Conservation (phyloP, 1,140 invertebrate genomes). For the Pantala flavescens region DNA sequence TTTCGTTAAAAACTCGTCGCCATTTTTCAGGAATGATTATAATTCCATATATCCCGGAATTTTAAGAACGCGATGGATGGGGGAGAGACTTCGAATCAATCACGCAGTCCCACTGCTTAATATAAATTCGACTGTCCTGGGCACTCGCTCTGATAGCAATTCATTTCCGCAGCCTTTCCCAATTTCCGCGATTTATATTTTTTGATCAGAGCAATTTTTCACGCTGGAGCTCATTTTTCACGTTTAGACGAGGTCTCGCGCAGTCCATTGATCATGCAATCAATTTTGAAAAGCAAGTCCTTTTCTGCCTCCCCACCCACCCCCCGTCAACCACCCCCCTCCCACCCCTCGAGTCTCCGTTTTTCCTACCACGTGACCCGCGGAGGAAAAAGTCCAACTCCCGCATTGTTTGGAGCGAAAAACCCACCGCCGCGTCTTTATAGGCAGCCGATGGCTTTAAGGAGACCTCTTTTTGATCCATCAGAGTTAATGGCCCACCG, state of each 20-base stretch:
- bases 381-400: neutral
- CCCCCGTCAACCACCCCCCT: neutral
- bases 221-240: neutral
- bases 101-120: neutral
- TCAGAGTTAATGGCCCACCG: neutral
- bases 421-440: neutral
- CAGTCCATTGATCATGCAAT: conserved; percentile 5
- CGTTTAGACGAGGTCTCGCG: conserved; percentile 2
- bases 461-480: neutral
- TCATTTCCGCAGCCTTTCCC: conserved; percentile 7
- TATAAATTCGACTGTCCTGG: conserved; percentile 3
- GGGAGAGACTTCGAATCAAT: neutral
- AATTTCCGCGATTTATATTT: conserved; percentile 10
- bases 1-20: too few species aligned
- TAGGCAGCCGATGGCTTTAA: neutral
- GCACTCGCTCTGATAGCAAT: neutral
- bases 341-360: neutral
- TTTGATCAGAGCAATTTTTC: conserved; percentile 10
- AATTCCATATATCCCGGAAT: too few species aligned
- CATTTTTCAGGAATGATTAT: too few species aligned
- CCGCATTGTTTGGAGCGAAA: neutral
- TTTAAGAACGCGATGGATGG: too few species aligned
- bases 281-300: conserved; percentile 1
- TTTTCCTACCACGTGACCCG: neutral
- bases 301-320: neutral